phyloP scores from a whole-genome alignment of 2,888 invertebrate species.

The Drosophila kanekoi region DNA sequence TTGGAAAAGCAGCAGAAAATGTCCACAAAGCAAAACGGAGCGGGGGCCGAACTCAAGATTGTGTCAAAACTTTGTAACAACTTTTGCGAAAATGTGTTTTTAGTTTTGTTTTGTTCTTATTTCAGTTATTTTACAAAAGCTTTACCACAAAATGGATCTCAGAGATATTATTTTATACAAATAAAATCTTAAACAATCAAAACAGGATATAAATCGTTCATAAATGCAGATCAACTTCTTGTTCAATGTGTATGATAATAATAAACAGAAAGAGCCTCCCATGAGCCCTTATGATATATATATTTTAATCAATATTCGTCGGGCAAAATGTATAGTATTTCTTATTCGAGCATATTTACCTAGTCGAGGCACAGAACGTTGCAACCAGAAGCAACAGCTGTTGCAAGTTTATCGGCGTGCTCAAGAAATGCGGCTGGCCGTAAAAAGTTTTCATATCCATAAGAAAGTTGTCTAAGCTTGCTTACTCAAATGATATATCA shows the following conservation, averaged over 20 bases:
- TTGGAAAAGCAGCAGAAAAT: conserved; percentile 18
- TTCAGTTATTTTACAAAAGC: no score
- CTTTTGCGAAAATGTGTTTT: no score
- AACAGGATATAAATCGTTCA: no score
- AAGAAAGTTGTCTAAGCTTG: conserved; percentile 28
- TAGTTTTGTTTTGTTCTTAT: no score
- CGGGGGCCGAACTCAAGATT: conserved; percentile 15
- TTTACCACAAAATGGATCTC: no score
- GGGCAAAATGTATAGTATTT: background rate
- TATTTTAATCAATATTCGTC: background rate
- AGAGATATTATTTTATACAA: no score
- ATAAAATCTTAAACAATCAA: no score
- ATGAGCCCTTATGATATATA: background rate
- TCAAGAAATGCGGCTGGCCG: conserved; percentile 11
- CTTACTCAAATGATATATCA: conserved; percentile 9
- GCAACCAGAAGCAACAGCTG: conserved; percentile 37
- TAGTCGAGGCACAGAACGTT: background rate
- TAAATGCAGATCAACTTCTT: no score
- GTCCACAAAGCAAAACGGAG: conserved; percentile 11
- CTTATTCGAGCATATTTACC: background rate
- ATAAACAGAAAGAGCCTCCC: no score
- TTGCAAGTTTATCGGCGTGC: conserved; percentile 10
- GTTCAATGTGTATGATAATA: no score
- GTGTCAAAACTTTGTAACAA: no score
- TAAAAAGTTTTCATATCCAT: conserved; percentile 41